Evolutionary conservation across 2,797 vertebrate species (phyloP), one percentile per base, ranked within the genome.

Genomic region (Platyrinchus mystaceus): DNA sequence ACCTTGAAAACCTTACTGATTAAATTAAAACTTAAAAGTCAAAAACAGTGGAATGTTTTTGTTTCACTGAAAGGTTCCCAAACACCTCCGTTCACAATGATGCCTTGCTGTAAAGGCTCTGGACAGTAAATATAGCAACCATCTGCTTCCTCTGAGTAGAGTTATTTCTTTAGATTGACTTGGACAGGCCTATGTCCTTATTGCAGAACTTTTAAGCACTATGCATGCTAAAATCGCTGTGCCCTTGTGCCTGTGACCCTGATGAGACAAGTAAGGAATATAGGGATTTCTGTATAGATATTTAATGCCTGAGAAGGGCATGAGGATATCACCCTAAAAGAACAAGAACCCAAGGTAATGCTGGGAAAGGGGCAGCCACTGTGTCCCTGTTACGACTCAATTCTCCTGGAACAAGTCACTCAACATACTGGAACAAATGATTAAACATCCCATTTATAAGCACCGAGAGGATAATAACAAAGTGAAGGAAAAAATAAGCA

Each of bases 381-480:
- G 1, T 3, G 0, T 36, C 32, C 58, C 60, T 0, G 1, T 78
- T 85, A 85, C 0, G 0, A 50, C 36, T 68, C 74, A 55, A 32
- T 46, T 84, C 73, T 90, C n/a, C 53, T 59, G 66, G 49, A 94
- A 84, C 34, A 86, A 83, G 50, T 83, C 56, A 90, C 26, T 41
- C 69, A 86, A 36, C 55, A 59, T 59, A 81, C 59, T 56, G 80
- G 62, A 90, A 91, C 1, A 14, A 87, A 84, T 4, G 2, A 93
- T 73, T 84, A 84, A 93, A 55, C 63, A 63, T 52, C 32, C 37
- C 39, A 59, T 84, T 90, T 90, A 36, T 55, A 93, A 79, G 74
- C 59, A 84, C n/a, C 5, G 2, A 76, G 63, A 84, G 36, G 28
- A 78, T 46, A 90, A 93, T 49, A 76, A 81, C 2, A 28, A 14